phyloP scores from a whole-genome alignment of 2,113 vertebrate species.

The Puntigrus tetrazona region DNA sequence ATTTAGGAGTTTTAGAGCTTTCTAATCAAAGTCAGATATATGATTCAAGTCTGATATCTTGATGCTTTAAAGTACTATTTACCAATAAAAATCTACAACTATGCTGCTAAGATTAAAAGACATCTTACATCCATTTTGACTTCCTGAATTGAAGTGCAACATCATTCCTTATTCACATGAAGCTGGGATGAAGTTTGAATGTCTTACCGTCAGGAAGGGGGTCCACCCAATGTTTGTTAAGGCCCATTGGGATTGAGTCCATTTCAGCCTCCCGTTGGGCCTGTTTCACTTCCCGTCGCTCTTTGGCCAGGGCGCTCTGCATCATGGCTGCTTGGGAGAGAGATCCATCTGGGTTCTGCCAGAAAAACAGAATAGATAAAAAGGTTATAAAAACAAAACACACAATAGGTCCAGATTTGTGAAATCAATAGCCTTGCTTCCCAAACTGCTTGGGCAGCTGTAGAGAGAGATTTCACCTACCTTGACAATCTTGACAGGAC shows the following conservation, averaged over 20 bases:
- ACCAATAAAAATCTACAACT: background rate
- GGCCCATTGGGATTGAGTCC: conserved; percentile 99
- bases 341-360: conserved; percentile 95
- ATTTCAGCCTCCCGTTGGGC: conserved; percentile 96
- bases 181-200: background rate
- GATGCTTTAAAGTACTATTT: background rate
- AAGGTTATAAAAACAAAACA: background rate
- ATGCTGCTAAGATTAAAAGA: background rate
- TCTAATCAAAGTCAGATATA: background rate
- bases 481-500: conserved; percentile 99
- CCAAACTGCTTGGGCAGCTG: background rate
- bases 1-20: background rate
- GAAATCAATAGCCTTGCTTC: background rate
- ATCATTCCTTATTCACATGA: background rate
- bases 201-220: conserved; percentile 90
- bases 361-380: background rate
- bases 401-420: background rate
- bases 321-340: conserved; percentile 99
- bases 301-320: conserved; percentile 97
- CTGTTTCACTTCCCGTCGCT: conserved; percentile 93
- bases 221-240: conserved; percentile 99
- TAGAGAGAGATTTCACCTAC: conserved; percentile 65
- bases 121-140: background rate
- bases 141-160: background rate
- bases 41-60: background rate